Percentiles rank a stretch among this genome's conserved stretches.
phyloP scores from a whole-genome alignment of 2,113 vertebrate species.

The Mesitornis unicolor region DNA sequence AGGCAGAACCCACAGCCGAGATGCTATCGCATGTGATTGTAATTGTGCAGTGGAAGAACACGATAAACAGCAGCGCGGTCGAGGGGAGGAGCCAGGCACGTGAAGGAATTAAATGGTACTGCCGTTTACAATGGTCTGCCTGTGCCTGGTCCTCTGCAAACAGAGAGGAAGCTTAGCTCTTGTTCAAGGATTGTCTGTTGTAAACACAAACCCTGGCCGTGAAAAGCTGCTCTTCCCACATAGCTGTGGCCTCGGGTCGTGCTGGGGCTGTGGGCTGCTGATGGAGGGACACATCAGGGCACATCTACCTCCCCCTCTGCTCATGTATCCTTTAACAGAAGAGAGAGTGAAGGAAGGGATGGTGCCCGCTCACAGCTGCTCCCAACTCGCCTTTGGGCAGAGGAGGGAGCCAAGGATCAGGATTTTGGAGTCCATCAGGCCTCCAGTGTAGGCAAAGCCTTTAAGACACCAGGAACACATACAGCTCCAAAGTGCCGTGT shows the following conservation, averaged over 20 bases:
- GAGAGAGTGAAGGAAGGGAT: rapidly evolving
- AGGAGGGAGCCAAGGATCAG: background rate
- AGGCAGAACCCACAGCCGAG: background rate
- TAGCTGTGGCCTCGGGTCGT: background rate
- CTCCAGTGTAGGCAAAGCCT: background rate
- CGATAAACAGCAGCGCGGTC: background rate
- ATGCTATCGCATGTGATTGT: slow-evolving; percentile 18
- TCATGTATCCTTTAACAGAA: background rate
- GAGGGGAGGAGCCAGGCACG: slow-evolving; percentile 43
- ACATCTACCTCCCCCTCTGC: background rate
- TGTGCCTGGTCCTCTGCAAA: slow-evolving; percentile 11
- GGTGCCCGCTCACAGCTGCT: background rate
- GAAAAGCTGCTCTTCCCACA: background rate
- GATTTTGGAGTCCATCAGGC: background rate
- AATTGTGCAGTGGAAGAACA: slow-evolving; percentile 32
- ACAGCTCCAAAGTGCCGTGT: background rate
- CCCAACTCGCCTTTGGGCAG: background rate
- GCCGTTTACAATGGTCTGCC: slow-evolving; percentile 12
- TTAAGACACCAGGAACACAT: background rate
- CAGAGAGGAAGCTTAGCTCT: background rate
- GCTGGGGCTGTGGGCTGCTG: background rate
- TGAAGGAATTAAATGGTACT: background rate
- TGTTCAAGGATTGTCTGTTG: background rate
- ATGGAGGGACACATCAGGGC: background rate
- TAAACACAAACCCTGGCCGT: background rate